phyloP scores from a whole-genome alignment of 2,797 vertebrate species.

The Argentina silus region DNA sequence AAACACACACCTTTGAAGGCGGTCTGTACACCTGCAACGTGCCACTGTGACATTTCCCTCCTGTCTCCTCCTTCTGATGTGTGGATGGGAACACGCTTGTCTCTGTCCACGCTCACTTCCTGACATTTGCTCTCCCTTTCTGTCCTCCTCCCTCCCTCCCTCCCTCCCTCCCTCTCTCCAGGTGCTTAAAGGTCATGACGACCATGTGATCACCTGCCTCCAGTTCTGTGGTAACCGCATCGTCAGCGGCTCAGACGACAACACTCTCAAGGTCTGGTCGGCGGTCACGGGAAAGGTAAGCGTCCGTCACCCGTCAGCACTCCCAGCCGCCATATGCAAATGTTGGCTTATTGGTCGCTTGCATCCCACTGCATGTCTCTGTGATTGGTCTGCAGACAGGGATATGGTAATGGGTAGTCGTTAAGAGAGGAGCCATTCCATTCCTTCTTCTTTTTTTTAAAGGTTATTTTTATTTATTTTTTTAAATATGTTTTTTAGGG shows the following conservation, averaged over 20 bases:
- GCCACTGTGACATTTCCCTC: conserved; percentile 52
- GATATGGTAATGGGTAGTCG: too few relatives aligned
- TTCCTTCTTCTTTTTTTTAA: too few relatives aligned
- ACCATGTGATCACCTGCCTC: conserved; percentile 98
- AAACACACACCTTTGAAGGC: conserved; percentile 25
- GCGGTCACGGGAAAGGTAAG: conserved; percentile 98
- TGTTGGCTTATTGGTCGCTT: background rate
- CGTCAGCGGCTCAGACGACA: conserved; percentile 98
- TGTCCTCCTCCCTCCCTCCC: conserved; percentile 8
- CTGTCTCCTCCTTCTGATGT: conserved; percentile 45
- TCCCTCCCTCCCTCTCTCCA: conserved; percentile 57
- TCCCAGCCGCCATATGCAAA: background rate
- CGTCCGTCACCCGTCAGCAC: too few relatives aligned
- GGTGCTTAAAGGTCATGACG: conserved; percentile 99
- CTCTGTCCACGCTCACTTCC: conserved; percentile 19
- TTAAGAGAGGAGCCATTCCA: too few relatives aligned
- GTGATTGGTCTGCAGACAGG: background rate
- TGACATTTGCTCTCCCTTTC: background rate
- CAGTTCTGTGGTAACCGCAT: conserved; percentile 99
- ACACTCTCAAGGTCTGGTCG: conserved; percentile 99
- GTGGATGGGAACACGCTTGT: conserved; percentile 28
- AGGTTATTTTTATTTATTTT: too few relatives aligned
- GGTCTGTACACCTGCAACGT: conserved; percentile 39
- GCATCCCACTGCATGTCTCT: background rate
- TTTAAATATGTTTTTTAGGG: too few relatives aligned